Conservation (phyloP, 2,888 invertebrate genomes). For the Acronicta alni region DNA sequence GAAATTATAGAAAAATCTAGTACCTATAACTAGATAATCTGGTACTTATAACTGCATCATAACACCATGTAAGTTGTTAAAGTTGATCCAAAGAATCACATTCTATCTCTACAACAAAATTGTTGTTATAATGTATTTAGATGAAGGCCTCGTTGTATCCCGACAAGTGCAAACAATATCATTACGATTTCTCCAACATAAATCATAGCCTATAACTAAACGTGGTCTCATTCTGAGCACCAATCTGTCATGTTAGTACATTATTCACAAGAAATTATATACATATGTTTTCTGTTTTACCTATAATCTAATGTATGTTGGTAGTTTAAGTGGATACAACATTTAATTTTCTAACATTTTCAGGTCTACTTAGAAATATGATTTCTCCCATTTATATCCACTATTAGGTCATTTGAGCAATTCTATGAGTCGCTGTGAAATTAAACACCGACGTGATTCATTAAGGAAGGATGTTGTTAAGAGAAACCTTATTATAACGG, state of each 20-base stretch:
- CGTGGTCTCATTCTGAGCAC: slow-evolving; percentile 25
- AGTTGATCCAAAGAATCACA: no score
- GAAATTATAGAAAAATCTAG: no score
- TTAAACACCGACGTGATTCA: slow-evolving; percentile 31
- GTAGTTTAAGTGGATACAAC: slow-evolving; percentile 13
- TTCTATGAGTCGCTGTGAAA: slow-evolving; percentile 17
- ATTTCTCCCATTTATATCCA: slow-evolving; percentile 21
- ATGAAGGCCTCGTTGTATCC: background rate
- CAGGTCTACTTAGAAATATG: slow-evolving; percentile 28
- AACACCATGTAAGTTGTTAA: no score
- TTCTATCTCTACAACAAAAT: no score
- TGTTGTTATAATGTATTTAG: no score
- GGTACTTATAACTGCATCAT: no score
- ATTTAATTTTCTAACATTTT: slow-evolving; percentile 36
- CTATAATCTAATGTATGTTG: slow-evolving; percentile 12
- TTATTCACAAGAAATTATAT: slow-evolving; percentile 17
- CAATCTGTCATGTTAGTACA: slow-evolving; percentile 24
- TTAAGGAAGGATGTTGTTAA: slow-evolving; percentile 40
- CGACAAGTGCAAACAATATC: slow-evolving; percentile 11
- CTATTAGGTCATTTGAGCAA: slow-evolving; percentile 16
- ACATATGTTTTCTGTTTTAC: slow-evolving; percentile 7
- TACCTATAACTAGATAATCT: no score
- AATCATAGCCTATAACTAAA: slow-evolving; percentile 5
- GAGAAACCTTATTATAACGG: slow-evolving; percentile 34
- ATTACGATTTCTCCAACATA: slow-evolving; percentile 9